Percentiles rank a stretch among this genome's conserved stretches.
These are phyloP conservation scores for Aethina tumida DNA, from an alignment of 1,140 invertebrate species.

Conservation along the genomic window DNA sequence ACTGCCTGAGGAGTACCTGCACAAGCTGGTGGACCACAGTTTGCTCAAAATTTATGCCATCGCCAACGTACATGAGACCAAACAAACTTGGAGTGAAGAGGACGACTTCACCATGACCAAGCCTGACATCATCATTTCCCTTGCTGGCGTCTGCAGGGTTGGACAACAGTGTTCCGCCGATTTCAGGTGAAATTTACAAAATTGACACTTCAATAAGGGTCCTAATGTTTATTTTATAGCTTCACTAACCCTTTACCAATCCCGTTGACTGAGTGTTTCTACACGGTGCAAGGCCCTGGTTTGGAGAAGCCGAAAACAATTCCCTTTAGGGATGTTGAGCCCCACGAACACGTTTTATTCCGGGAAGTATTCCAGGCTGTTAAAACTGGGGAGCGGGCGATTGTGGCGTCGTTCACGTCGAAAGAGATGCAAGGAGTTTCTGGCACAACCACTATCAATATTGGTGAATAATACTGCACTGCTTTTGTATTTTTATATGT, in stretches of 20 bases:
- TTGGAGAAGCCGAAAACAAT: constrained; percentile 48
- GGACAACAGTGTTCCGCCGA: constrained; percentile 24
- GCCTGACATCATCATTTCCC: constrained; percentile 46
- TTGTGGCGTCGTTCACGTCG: constrained; percentile 54
- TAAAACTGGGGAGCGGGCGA: constrained; percentile 43
- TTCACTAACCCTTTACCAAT: constrained; percentile 57
- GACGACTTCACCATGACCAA: constrained; percentile 58
- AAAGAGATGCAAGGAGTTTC: constrained; percentile 50
- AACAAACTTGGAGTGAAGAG: constrained; percentile 58
- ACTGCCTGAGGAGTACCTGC: constrained; percentile 50
- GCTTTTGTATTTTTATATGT: too few species aligned
- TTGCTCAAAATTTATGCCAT: constrained; percentile 58
- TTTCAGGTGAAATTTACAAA: constrained; percentile 44
- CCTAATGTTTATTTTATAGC: constrained; percentile 36
- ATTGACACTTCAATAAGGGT: constrained; percentile 17
- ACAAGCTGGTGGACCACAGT: constrained; percentile 56
- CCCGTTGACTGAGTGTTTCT: constrained; percentile 49
- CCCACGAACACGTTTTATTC: constrained; percentile 45
- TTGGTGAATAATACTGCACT: too few species aligned
- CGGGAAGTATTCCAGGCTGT: constrained; percentile 46
- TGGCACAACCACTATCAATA: constrained; percentile 36
- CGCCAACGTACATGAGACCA: constrained; percentile 56
- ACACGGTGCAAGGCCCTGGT: constrained; percentile 59
- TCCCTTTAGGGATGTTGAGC: constrained; percentile 45
- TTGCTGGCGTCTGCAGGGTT: constrained; percentile 24